A percentile compares a stretch with the other conserved stretches of the same genome.
Evolutionary conservation across 64 coral and sea anemone genomes (phyloP).

Genomic region (Stichodactyla helianthus): DNA sequence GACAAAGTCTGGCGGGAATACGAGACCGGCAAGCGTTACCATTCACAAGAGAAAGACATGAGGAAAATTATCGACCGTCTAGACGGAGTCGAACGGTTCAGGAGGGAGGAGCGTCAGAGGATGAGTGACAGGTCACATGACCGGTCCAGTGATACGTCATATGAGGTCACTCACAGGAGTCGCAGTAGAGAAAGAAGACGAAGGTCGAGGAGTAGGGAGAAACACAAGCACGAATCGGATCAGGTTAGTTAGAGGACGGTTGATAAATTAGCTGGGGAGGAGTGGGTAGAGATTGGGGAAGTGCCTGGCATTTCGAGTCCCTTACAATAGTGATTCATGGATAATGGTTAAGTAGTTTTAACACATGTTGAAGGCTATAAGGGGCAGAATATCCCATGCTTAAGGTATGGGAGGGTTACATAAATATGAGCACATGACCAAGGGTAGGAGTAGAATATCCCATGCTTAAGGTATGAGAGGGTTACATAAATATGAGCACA

Average conservation of each 20-base stretch:
- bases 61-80: constrained; percentile 7
- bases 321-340: no score
- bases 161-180: not conserved
- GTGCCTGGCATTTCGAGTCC: no score
- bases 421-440: no score
- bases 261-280: no score
- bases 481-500: no score
- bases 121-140: constrained; percentile 25
- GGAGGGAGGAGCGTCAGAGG: not conserved
- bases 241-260: not conserved
- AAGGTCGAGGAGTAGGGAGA: constrained; percentile 15
- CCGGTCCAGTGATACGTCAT: constrained; percentile 16
- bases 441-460: no score
- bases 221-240: not conserved
- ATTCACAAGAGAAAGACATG: constrained; percentile 7
- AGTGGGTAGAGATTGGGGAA: no score
- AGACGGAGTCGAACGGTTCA: constrained; percentile 8
- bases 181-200: constrained; percentile 18
- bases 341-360: no score
- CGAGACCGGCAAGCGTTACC: not conserved
- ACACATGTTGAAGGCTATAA: no score
- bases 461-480: no score
- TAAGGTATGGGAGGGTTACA: no score
- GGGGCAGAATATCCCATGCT: no score
- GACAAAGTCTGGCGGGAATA: constrained; percentile 23